Evolutionary conservation across 2,113 vertebrate species (phyloP).

Genomic region (Heterotilapia buettikoferi): DNA sequence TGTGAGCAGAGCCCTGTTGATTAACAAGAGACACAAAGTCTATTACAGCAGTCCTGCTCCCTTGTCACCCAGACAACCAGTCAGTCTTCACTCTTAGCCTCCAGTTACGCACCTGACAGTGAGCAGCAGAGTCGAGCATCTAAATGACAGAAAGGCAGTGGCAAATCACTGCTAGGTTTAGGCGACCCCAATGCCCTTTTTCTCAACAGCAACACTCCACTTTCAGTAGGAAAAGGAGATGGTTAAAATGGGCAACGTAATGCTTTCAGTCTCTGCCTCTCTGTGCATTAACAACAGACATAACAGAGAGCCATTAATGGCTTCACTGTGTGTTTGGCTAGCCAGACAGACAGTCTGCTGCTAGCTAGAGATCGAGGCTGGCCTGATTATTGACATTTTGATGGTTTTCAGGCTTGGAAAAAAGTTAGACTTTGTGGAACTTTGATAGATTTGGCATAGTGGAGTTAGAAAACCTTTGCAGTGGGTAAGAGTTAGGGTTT

Average conservation of each 20-base stretch:
- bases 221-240: slow-evolving; percentile 33
- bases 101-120: slow-evolving; percentile 1
- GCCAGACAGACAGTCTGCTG: not conserved
- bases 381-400: slow-evolving; percentile 35
- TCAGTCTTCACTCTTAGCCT: not conserved
- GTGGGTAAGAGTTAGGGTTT: not conserved
- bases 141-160: not conserved
- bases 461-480: not conserved
- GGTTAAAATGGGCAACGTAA: slow-evolving; percentile 34
- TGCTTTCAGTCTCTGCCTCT: slow-evolving; percentile 33
- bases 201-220: not conserved
- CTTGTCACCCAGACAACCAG: slow-evolving; percentile 18
- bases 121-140: not conserved
- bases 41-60: not conserved
- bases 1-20: not conserved
- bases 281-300: slow-evolving; percentile 50
- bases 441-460: not conserved
- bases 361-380: not conserved
- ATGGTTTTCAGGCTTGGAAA: slow-evolving; percentile 6
- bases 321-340: slow-evolving; percentile 23
- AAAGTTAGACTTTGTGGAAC: not conserved
- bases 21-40: slow-evolving; percentile 6
- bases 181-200: not conserved
- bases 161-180: not conserved
- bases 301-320: slow-evolving; percentile 51